Percentiles rank a stretch among this genome's conserved stretches.
These are phyloP conservation scores for Anas platyrhynchos DNA, from an alignment of 2,113 vertebrate genomes.

Conservation along the genomic window DNA sequence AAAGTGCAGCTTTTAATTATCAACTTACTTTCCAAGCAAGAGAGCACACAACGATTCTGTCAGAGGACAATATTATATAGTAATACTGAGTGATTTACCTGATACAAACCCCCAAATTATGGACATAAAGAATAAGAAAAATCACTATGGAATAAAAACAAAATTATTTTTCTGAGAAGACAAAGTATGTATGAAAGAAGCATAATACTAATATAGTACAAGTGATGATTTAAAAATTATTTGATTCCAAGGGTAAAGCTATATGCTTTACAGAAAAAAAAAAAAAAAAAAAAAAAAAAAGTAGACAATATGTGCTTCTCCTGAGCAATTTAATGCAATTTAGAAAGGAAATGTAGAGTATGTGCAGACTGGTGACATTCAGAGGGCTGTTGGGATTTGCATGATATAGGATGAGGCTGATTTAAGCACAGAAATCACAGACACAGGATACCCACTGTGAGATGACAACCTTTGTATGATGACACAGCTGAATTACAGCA, in stretches of 20 bases:
- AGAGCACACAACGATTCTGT: background rate
- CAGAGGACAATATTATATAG: background rate
- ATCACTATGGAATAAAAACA: background rate
- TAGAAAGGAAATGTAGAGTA: background rate
- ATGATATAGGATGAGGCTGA: background rate
- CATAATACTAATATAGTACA: background rate
- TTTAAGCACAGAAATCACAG: background rate
- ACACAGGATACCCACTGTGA: accelerated
- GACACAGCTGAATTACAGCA: background rate
- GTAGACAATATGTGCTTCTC: background rate
- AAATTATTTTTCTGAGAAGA: background rate
- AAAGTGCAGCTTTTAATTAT: background rate
- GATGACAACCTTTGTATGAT: background rate
- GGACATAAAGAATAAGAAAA: background rate
- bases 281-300: background rate
- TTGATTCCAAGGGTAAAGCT: background rate
- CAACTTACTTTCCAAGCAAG: background rate
- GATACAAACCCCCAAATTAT: too few relatives aligned
- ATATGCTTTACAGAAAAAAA: background rate
- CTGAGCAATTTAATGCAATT: background rate
- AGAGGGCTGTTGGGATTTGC: background rate
- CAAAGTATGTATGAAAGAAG: background rate
- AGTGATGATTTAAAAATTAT: background rate
- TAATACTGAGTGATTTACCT: background rate
- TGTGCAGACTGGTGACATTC: background rate